Evolutionary conservation across 2,888 invertebrate genomes (phyloP).

Genomic region (Coelopa pilipes): DNA sequence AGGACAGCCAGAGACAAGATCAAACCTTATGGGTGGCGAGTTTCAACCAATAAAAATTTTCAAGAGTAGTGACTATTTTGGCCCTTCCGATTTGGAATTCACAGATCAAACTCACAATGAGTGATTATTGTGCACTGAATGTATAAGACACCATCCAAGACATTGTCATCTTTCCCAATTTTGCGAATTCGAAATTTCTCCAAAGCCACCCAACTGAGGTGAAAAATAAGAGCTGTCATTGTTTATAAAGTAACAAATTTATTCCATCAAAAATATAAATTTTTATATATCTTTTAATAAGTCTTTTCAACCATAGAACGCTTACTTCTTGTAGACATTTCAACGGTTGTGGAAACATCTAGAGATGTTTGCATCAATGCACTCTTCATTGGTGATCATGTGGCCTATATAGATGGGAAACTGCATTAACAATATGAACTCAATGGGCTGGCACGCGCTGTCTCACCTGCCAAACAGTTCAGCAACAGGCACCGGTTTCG

Average conservation of each 20-base stretch:
- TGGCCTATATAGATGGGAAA: not conserved
- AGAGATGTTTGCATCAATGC: too few relatives aligned
- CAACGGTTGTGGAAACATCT: not conserved
- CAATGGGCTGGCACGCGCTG: not conserved
- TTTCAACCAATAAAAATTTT: conserved; percentile 63
- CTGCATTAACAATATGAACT: too few relatives aligned
- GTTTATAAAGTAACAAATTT: not conserved
- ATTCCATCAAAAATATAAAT: not conserved
- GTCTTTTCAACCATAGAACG: not conserved
- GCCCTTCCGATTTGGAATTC: conserved; percentile 11
- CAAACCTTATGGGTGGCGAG: conserved; percentile 56
- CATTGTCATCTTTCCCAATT: too few relatives aligned
- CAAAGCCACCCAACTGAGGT: too few relatives aligned
- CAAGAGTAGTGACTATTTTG: conserved; percentile 62
- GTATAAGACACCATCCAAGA: too few relatives aligned
- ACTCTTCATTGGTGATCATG: not conserved
- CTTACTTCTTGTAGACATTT: not conserved
- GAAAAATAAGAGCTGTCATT: too few relatives aligned
- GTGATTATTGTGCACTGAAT: too few relatives aligned
- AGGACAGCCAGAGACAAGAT: conserved; percentile 41
- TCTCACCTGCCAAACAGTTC: conserved; percentile 55
- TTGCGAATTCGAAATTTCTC: too few relatives aligned
- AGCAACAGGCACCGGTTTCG: conserved; percentile 57
- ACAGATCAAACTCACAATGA: not conserved
- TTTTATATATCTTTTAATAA: not conserved